Evolutionary conservation across 2,888 invertebrate species (phyloP).

Genomic region (Hypercompe scribonia): DNA sequence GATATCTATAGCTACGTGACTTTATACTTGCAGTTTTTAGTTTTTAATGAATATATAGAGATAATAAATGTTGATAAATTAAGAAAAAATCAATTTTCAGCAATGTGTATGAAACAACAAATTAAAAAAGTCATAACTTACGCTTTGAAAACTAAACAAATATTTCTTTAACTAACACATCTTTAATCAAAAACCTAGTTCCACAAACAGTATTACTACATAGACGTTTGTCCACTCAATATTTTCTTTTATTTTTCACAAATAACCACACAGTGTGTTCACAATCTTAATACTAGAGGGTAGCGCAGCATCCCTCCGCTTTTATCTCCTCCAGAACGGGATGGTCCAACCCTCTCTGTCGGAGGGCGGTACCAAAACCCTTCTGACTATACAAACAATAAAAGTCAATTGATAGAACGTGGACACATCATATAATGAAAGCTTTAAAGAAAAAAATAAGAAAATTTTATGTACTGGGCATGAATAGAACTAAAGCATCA

Average conservation of each 20-base stretch:
- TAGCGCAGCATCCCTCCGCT: conserved; percentile 75
- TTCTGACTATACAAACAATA: conserved; percentile 34
- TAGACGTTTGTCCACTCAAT: too few relatives aligned
- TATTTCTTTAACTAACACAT: neutral
- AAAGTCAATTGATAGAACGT: conserved; percentile 11
- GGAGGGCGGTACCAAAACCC: conserved; percentile 68
- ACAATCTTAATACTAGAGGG: conserved; percentile 53
- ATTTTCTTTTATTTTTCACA: neutral
- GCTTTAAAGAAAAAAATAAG: neutral
- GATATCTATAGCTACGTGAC: too few relatives aligned
- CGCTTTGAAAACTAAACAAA: neutral
- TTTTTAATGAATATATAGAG: too few relatives aligned
- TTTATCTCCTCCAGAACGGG: conserved; percentile 70
- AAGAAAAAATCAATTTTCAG: neutral
- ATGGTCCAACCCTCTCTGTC: conserved; percentile 64
- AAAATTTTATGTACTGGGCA: neutral
- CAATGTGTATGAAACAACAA: neutral
- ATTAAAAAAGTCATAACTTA: neutral
- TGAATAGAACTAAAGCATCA: too few relatives aligned
- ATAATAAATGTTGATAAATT: neutral
- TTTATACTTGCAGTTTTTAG: too few relatives aligned
- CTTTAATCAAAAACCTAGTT: neutral
- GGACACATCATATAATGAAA: neutral
- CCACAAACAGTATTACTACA: neutral
- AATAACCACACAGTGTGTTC: conserved; percentile 6